Evolutionary conservation across 2,113 vertebrate species (phyloP), one percentile per base, ranked within the genome.

Genomic region (Hipposideros armiger): DNA sequence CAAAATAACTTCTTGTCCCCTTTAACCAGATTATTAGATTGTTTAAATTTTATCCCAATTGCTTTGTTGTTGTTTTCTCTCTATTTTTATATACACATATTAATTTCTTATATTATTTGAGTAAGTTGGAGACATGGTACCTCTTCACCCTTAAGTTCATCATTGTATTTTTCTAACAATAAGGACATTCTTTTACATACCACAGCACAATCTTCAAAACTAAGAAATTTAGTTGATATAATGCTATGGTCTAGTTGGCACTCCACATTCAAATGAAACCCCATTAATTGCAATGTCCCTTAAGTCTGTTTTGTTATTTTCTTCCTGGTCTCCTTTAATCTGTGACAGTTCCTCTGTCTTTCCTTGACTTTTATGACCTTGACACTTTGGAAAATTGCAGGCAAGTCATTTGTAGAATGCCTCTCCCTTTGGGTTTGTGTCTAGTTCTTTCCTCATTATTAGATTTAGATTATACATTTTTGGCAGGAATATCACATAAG

Each of bases 21-120:
- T 52, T 87, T 91, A 64, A 11, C 7, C 11, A 85, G 60, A 40
- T 90, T 90, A 73, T 47, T 60, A 62, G 36, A 52, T 81, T 72
- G 16, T 52, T 86, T 52, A 52, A 52, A 73, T 69, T 93, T 86
- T 91, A 70, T 42, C 19, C 8, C n/a, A 52, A 32, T 84, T 81
- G 30, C 30, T 72, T 90, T 93, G 22, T 47, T 92, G 50, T 54
- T 81, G 6, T 76, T 64, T 74, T 91, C n/a, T 76, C 50, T 89
- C 11, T 82, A 13, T 50, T 69, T 84, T 58, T 69, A 45, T n/a
- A 74, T 26, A 42, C 62, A 6, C 13, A 60, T 84, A 19, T 58
- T 80, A 32, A 20, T 64, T 81, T 58, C 15, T 74, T n/a, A 36
- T 84, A 72, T 74, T 91, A 73, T 72, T 74, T 84, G 47, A 17